These are phyloP conservation scores for Radopholus similis DNA, from an alignment of 1,140 invertebrate genomes.

Conservation along the genomic window DNA sequence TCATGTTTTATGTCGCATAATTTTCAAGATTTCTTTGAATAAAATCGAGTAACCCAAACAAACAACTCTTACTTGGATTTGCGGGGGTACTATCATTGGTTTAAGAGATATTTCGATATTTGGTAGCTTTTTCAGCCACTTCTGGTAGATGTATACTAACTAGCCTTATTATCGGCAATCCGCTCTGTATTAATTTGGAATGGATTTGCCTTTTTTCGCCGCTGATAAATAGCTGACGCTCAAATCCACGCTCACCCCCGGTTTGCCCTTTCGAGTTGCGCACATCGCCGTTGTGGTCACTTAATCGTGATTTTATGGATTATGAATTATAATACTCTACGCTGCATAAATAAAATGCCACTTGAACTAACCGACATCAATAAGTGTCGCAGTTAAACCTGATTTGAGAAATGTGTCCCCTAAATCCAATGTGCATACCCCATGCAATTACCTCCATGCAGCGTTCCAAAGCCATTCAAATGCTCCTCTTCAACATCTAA, in stretches of 20 bases:
- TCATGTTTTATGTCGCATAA: too few relatives aligned
- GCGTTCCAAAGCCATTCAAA: conserved; percentile 13
- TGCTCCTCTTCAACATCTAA: conserved; percentile 8
- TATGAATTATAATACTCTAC: not conserved
- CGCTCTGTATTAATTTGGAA: too few relatives aligned
- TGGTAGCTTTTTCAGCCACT: not conserved
- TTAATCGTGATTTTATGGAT: not conserved
- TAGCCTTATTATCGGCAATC: too few relatives aligned
- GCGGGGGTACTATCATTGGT: not conserved
- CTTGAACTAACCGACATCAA: not conserved
- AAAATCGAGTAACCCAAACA: not conserved
- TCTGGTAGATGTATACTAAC: too few relatives aligned
- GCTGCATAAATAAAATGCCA: not conserved
- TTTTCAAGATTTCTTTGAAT: not conserved
- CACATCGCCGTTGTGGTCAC: conserved; percentile 13
- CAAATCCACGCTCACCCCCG: conserved; percentile 17
- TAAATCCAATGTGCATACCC: not conserved
- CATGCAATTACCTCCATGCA: conserved; percentile 5
- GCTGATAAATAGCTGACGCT: conserved; percentile 11
- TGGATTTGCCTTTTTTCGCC: conserved; percentile 8
- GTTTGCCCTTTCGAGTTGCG: not conserved
- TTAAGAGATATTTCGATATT: not conserved
- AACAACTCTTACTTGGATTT: not conserved
- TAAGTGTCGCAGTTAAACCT: conserved; percentile 11
- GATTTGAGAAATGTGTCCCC: not conserved